Evolutionary conservation across 2,797 vertebrate species (phyloP).

Genomic region (Brachyalestes nurse): DNA sequence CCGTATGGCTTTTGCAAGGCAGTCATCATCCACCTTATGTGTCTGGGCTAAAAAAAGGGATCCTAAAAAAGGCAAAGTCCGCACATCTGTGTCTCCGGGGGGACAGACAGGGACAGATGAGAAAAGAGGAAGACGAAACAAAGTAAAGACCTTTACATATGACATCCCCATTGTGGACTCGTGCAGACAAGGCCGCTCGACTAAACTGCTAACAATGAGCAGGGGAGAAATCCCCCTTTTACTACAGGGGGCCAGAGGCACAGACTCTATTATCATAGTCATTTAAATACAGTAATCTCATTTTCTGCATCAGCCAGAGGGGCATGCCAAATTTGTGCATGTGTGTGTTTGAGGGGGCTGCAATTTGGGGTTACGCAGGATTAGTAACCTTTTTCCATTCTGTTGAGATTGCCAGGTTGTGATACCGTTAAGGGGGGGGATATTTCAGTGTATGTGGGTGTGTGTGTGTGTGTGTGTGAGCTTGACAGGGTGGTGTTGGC

Average conservation of each 20-base stretch:
- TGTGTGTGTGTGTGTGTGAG: conserved; percentile 27
- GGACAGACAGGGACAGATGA: conserved; percentile 57
- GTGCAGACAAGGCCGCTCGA: conserved; percentile 80
- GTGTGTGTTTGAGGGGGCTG: conserved; percentile 21
- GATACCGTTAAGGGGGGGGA: conserved; percentile 25
- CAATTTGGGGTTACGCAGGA: conserved; percentile 59
- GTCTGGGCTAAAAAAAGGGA: conserved; percentile 60
- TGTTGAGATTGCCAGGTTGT: conserved; percentile 54
- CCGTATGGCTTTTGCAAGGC: conserved; percentile 67
- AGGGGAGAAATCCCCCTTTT: conserved; percentile 79
- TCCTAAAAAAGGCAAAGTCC: conserved; percentile 43
- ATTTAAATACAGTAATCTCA: conserved; percentile 99
- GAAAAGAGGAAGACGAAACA: conserved; percentile 61
- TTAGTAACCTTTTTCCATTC: conserved; percentile 70
- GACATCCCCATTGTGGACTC: conserved; percentile 78
- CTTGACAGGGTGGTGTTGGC: conserved; percentile 20
- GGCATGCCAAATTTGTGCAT: conserved; percentile 69
- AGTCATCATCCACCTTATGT: conserved; percentile 73
- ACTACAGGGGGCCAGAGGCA: conserved; percentile 77
- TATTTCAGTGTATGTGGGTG: background rate
- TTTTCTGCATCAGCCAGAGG: conserved; percentile 93
- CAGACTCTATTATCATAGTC: conserved; percentile 96
- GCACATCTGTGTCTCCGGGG: conserved; percentile 66
- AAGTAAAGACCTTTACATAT: conserved; percentile 78
- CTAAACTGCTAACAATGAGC: conserved; percentile 88